phyloP scores from a whole-genome alignment of 1,140 invertebrate genomes.

The Potamilus streckersoni region DNA sequence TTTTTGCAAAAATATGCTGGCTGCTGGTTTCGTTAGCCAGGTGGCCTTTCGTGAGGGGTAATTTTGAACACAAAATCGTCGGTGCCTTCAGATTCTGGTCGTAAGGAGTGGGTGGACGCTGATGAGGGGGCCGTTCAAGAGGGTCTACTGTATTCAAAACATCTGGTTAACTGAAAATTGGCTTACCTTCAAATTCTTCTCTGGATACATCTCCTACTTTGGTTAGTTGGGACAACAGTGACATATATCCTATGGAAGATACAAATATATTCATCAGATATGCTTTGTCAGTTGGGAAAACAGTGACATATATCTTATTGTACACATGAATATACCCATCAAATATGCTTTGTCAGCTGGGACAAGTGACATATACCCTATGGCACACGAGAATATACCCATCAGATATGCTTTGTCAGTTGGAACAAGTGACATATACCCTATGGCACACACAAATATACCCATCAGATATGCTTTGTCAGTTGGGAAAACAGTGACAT shows the following conservation, averaged over 20 bases:
- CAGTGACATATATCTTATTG: conserved; percentile 78
- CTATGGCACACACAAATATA: conserved; percentile 58
- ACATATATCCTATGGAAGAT: conserved; percentile 74
- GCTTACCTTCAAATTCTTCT: conserved; percentile 70
- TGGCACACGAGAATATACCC: no score
- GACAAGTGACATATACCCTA: conserved; percentile 81
- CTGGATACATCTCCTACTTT: conserved; percentile 83
- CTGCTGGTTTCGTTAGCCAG: no score
- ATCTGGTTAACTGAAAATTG: no score
- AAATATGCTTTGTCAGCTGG: conserved; percentile 77
- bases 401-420: conserved; percentile 73
- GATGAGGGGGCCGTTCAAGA: no score
- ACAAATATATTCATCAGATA: no score
- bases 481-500: conserved; percentile 82
- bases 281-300: conserved; percentile 75
- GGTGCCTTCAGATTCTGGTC: no score
- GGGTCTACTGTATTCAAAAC: no score
- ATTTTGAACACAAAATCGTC: no score
- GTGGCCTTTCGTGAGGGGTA: no score
- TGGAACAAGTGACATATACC: conserved; percentile 83
- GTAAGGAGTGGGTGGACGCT: no score
- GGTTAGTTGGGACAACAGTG: conserved; percentile 85
- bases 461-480: conserved; percentile 68
- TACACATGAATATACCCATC: conserved; percentile 72
- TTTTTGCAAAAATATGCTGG: no score